Evolutionary conservation across 2,113 vertebrate genomes (phyloP), one percentile per base, ranked within the genome.

Genomic region (Sterna hirundo): DNA sequence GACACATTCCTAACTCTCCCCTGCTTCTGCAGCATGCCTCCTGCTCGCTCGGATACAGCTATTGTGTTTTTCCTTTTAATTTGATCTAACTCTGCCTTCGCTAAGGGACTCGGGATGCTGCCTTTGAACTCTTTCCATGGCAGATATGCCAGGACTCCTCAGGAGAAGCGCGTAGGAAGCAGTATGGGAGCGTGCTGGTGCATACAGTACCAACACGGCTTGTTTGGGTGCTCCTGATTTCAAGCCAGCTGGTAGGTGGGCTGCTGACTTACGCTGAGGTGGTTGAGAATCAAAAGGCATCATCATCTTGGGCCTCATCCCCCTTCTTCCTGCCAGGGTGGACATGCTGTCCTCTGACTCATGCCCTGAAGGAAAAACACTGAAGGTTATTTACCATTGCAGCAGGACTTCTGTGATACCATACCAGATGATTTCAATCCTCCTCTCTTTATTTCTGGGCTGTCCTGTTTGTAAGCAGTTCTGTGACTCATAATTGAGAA

Each of bases 251-350:
- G 74, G 76, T 29, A 61, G 58, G 51, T 23, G 65, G 52, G 57
- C 49, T 78, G 80, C 42, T 95, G 94, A 99, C 99, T 99, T 99
- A 99, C 99, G 99, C 98, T 99, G 99, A 96, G 99, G 99, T 7
- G 99, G 99, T 86, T 99, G 99, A n/a, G 99, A 98, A 94, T 99
- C 99, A 98, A 99, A 99, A 74, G 99, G 99, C 99, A 99, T 99
- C 99, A 99, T 99, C 99, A 99, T 99, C 99, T 99, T 99, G 97
- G 99, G 99, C 97, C 99, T 99, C 99, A 99, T 99, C 92, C 99
- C 99, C 71, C 99, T 98, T 49, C 99, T 99, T 93, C 99, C 99
- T 69, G 99, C 99, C 97, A 99, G 98, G 25, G 99, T 99, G 92
- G 99, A 99, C 98, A 99, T 99, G 98, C 99, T 99, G 95, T 99